Conservation (phyloP, 2,888 invertebrate genomes). For the Microdon myrmicae region DNA sequence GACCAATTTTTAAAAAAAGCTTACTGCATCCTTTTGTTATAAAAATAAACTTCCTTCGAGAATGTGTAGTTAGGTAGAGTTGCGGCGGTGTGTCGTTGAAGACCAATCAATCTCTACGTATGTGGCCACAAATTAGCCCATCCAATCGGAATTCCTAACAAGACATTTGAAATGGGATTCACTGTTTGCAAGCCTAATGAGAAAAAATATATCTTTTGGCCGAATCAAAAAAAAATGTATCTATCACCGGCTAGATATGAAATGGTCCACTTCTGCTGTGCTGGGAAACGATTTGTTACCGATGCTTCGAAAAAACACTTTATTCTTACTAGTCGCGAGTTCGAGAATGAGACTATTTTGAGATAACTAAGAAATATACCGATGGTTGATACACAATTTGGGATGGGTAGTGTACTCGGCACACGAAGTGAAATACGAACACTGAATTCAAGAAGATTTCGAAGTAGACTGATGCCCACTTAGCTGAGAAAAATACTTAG, state of each 20-base stretch:
- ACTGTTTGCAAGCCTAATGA: constrained; percentile 19
- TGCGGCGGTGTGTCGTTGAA: constrained; percentile 23
- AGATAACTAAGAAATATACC: constrained; percentile 15
- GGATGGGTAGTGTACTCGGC: constrained; percentile 3
- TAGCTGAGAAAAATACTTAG: too few species aligned
- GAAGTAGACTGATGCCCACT: constrained; percentile 45
- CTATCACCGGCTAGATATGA: constrained; percentile 3
- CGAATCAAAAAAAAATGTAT: neutral
- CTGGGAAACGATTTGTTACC: constrained; percentile 14
- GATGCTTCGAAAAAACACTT: constrained; percentile 22
- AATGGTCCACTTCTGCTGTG: constrained; percentile 18
- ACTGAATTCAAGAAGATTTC: constrained; percentile 46
- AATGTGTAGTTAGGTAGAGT: constrained; percentile 21
- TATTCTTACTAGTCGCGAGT: constrained; percentile 37
- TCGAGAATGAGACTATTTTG: constrained; percentile 41
- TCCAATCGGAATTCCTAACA: constrained; percentile 10
- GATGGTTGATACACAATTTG: constrained; percentile 14
- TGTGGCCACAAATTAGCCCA: constrained; percentile 17
- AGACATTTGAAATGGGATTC: constrained; percentile 17
- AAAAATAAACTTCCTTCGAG: constrained; percentile 44
- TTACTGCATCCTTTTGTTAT: constrained; percentile 45
- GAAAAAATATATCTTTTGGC: constrained; percentile 2
- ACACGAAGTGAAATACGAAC: constrained; percentile 4
- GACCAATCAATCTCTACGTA: constrained; percentile 29
- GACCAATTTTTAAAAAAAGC: constrained; percentile 47